Conservation (phyloP, 2,888 invertebrate genomes). For the Labia minor region DNA sequence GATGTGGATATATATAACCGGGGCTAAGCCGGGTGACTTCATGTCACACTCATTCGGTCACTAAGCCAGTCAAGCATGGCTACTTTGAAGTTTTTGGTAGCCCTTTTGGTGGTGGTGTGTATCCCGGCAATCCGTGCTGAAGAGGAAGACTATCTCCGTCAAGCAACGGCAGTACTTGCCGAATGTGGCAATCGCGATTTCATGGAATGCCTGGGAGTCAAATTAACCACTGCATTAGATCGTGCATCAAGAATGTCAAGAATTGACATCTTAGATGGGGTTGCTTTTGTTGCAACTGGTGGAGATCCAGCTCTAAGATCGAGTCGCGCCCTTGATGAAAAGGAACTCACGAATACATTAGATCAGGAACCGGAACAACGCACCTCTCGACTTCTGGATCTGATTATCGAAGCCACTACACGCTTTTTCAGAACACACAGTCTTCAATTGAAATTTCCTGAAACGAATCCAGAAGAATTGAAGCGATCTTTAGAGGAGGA, state of each 20-base stretch:
- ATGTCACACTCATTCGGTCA: background rate
- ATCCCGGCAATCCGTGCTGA: constrained; percentile 30
- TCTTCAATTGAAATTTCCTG: constrained; percentile 59
- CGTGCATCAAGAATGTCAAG: constrained; percentile 45
- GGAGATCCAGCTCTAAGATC: constrained; percentile 27
- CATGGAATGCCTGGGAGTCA: constrained; percentile 45
- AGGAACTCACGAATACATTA: constrained; percentile 42
- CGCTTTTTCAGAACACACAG: constrained; percentile 50
- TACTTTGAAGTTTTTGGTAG: background rate
- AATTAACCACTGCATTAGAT: constrained; percentile 44
- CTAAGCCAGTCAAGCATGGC: constrained; percentile 1
- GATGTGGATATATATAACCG: background rate
- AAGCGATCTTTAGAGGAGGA: constrained; percentile 65
- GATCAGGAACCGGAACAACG: constrained; percentile 43
- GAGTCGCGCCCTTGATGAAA: constrained; percentile 33
- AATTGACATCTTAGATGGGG: constrained; percentile 46
- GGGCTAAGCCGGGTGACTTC: background rate
- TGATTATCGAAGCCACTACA: constrained; percentile 45
- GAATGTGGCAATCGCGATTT: constrained; percentile 25
- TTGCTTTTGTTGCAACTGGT: constrained; percentile 42
- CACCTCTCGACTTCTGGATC: constrained; percentile 42
- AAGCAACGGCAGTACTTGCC: constrained; percentile 19
- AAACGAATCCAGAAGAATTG: constrained; percentile 50
- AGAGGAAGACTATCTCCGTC: constrained; percentile 36
- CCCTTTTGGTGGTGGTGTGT: constrained; percentile 17